Conservation (phyloP, 1,140 invertebrate genomes). For the Drosophila kikkawai region DNA sequence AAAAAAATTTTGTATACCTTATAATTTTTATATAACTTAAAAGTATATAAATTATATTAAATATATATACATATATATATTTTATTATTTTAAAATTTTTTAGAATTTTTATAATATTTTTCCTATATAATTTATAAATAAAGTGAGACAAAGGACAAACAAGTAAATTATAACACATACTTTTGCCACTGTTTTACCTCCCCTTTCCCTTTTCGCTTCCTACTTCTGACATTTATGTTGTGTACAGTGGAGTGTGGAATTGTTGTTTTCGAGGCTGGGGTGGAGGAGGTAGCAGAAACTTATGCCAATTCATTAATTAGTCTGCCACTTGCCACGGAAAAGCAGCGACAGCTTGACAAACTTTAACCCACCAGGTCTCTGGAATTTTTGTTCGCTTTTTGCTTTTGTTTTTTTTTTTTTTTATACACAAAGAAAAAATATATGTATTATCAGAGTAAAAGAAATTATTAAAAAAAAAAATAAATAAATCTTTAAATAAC, state of each 20-base stretch:
- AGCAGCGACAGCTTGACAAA: conserved; percentile 63
- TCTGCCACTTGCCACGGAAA: conserved; percentile 66
- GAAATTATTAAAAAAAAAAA: background rate
- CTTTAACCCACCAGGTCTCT: conserved; percentile 25
- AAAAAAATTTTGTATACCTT: too few species aligned
- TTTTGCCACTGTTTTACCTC: conserved; percentile 3
- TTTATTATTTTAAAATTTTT: too few species aligned
- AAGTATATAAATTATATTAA: background rate
- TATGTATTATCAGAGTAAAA: background rate
- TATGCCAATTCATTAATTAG: conserved; percentile 83
- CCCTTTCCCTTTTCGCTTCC: background rate
- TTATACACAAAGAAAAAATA: background rate
- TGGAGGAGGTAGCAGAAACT: conserved; percentile 53
- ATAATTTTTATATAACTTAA: background rate
- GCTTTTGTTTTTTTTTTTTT: background rate
- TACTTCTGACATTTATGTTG: conserved; percentile 49
- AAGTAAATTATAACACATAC: conserved; percentile 35
- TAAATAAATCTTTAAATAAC: too few species aligned
- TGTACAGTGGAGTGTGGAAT: conserved; percentile 12
- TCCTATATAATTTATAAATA: background rate
- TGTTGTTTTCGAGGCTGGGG: background rate
- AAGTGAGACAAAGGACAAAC: background rate
- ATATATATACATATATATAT: background rate
- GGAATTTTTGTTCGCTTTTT: background rate
- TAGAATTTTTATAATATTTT: background rate